Base-by-base conservation (phyloP, 2,113 vertebrate genomes). In the Oceanodroma tethys region DNA sequence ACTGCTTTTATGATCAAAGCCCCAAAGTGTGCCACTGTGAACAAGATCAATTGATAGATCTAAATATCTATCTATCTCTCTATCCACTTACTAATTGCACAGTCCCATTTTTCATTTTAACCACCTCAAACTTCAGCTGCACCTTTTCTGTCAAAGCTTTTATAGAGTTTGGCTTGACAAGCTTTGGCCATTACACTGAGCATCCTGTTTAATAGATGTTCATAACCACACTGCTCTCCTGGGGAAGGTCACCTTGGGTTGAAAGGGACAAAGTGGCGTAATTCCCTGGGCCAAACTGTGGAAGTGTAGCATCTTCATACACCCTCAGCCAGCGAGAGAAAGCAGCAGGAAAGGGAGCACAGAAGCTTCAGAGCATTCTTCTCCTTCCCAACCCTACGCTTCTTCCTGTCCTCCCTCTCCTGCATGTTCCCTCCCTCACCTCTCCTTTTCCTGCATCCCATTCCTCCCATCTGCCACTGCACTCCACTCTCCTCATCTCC, bases 341-440 rank as follows among this genome's bases (percentile, higher is more conserved):
- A 85, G 48, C 65, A 91, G 62, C 60, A 95, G 93, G 60, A 95
- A 93, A 95, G 93, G 84, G 93, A 95, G 81, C 60, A 92, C 78
- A 89, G 70, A 86, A 93, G 97, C 95, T 96, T 95, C 91, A 94
- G 95, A 96, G 96, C 97, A 94, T 89, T 91, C 78, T 95, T 95
- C 81, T 78, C 84, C 84, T 92, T 93, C 91, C 94, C 86, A 87
- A 13, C 23, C 88, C 91, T 85, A 42, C 1, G 93, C 96, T 96
- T 95, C 74, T 91, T 91, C 95, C 86, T 87, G 62, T 87, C 93
- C 70, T 84, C 25, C 65, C 52, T 50, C 50, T 93, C 95, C 91
- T 68, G 97, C 95, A 95, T 75, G 94, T 52, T 74, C 86, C 88
- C 36, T 94, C 34, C 56, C 76, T 95, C 83, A 75, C 60, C 36